These are phyloP conservation scores for Stegodyphus dumicola DNA, from an alignment of 1,140 invertebrate species.

Conservation along the genomic window DNA sequence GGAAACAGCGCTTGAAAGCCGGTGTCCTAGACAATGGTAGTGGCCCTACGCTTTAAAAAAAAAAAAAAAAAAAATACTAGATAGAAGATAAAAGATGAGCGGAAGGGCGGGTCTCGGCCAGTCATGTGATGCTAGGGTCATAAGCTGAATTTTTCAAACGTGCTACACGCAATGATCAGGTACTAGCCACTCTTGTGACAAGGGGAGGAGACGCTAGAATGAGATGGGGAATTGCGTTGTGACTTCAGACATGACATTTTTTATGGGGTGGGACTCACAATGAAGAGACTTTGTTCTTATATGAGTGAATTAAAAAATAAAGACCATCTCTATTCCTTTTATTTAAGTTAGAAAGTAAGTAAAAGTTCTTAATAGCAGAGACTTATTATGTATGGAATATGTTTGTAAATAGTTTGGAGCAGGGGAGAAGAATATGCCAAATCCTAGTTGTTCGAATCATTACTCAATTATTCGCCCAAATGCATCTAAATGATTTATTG, in stretches of 20 bases:
- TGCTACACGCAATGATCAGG: conserved; percentile 7
- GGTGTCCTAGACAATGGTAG: conserved; percentile 22
- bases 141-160: conserved; percentile 7
- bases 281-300: neutral
- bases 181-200: neutral
- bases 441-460: too few species aligned
- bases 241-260: neutral
- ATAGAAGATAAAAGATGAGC: conserved; percentile 46
- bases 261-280: neutral
- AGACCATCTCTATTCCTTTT: too few species aligned
- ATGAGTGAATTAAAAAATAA: too few species aligned
- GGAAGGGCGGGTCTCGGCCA: conserved; percentile 41
- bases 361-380: too few species aligned
- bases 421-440: too few species aligned
- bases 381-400: too few species aligned
- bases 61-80: conserved; percentile 24
- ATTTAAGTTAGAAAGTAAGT: too few species aligned
- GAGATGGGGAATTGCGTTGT: neutral
- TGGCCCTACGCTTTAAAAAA: conserved; percentile 12
- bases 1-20: conserved; percentile 33
- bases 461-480: too few species aligned
- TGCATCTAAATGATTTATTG: too few species aligned
- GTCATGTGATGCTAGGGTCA: conserved; percentile 44
- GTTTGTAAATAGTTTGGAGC: too few species aligned
- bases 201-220: neutral